Conservation (phyloP, 2,888 invertebrate species). For the Pantelozetes paolii region DNA sequence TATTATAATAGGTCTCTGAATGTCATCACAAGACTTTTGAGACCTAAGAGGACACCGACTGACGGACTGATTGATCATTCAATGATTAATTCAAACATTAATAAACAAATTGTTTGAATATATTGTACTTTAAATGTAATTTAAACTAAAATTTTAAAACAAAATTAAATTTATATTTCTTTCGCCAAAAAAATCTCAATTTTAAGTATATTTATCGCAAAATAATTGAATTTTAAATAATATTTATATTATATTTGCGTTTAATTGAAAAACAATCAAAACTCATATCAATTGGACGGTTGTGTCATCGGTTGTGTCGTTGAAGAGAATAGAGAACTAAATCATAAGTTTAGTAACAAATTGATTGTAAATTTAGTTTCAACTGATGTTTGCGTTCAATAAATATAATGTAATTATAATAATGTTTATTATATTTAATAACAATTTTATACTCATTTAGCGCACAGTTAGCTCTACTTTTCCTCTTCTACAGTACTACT, state of each 20-base stretch:
- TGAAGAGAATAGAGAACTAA: background rate
- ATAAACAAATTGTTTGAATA: background rate
- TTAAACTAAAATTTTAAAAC: background rate
- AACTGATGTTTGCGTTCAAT: background rate
- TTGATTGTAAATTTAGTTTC: background rate
- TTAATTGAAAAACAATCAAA: conserved; percentile 1
- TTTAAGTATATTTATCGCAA: background rate
- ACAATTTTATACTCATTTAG: background rate
- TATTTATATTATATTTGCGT: conserved; percentile 11
- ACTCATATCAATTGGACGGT: conserved; percentile 22
- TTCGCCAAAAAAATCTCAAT: background rate
- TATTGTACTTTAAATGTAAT: background rate
- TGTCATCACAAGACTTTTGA: too few species aligned
- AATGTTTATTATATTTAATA: background rate
- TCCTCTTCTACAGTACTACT: too few species aligned
- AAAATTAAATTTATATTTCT: background rate
- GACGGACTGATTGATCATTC: too few species aligned
- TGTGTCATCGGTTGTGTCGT: background rate
- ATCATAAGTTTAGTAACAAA: background rate
- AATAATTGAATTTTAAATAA: background rate
- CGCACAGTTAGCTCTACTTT: background rate
- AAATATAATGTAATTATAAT: background rate
- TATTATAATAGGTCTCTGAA: too few species aligned
- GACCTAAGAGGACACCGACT: too few species aligned
- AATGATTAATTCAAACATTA: background rate